phyloP scores from a whole-genome alignment of 2,888 invertebrate species.

The Scaeva pyrastri region DNA sequence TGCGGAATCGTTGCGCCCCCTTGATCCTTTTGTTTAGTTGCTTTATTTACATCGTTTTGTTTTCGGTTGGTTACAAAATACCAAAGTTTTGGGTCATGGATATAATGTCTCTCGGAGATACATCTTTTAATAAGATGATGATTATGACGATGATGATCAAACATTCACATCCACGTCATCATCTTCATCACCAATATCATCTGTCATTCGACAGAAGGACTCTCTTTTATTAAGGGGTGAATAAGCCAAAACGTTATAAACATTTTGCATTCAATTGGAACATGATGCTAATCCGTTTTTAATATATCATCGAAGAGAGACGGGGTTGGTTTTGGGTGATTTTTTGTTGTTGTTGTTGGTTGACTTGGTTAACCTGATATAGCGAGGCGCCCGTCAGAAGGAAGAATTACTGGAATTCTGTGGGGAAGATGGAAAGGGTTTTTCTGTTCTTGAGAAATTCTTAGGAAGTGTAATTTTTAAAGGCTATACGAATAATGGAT shows the following conservation, averaged over 20 bases:
- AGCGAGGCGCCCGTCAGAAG: slow-evolving; percentile 25
- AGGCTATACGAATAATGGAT: too few species aligned
- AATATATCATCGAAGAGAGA: slow-evolving; percentile 76
- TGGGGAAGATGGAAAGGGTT: too few species aligned
- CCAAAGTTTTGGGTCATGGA: slow-evolving; percentile 60
- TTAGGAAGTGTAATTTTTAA: neutral
- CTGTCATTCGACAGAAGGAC: slow-evolving; percentile 34
- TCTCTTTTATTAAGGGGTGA: slow-evolving; percentile 34
- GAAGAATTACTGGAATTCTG: neutral
- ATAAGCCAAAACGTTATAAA: slow-evolving; percentile 34
- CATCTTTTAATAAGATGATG: slow-evolving; percentile 61
- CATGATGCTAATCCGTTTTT: slow-evolving; percentile 78
- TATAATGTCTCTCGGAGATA: slow-evolving; percentile 39
- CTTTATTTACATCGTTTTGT: slow-evolving; percentile 73
- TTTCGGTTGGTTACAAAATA: slow-evolving; percentile 75
- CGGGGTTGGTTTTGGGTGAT: slow-evolving; percentile 41
- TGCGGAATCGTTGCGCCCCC: slow-evolving; percentile 47
- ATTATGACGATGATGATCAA: slow-evolving; percentile 42
- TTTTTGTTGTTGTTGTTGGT: neutral
- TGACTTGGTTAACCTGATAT: slow-evolving; percentile 44
- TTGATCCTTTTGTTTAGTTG: slow-evolving; percentile 36
- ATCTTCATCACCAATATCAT: slow-evolving; percentile 61
- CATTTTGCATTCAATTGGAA: slow-evolving; percentile 53
- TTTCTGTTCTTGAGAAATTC: neutral
- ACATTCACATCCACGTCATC: slow-evolving; percentile 1